These are phyloP conservation scores for Acanthurus leucopareius DNA, from an alignment of 2,797 vertebrate species.

Conservation along the genomic window DNA sequence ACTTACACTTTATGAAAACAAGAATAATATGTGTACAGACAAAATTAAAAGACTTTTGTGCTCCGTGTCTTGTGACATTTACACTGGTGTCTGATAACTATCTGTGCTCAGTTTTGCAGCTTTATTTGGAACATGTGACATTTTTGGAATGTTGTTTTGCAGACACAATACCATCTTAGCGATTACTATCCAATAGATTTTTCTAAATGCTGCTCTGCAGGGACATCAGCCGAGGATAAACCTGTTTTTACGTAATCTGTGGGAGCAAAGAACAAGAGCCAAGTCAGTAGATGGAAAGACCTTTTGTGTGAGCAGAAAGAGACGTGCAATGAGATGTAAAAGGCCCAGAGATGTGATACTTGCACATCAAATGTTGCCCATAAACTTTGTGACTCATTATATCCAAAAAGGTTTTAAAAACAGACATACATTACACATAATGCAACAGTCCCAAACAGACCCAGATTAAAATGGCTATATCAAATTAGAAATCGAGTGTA, in stretches of 20 bases:
- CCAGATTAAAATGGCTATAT: not conserved
- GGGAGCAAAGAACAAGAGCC: not conserved
- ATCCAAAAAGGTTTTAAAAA: not conserved
- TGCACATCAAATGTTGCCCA: conserved; percentile 2
- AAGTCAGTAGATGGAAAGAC: conserved; percentile 24
- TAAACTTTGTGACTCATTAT: conserved; percentile 6
- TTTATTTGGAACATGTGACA: not conserved
- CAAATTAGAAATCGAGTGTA: too few relatives aligned
- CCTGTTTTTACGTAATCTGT: not conserved
- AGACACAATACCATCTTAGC: not conserved
- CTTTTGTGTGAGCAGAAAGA: conserved; percentile 28
- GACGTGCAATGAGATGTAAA: conserved; percentile 7
- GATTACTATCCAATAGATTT: not conserved
- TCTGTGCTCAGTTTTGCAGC: conserved; percentile 1
- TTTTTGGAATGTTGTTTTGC: not conserved
- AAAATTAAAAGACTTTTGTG: not conserved
- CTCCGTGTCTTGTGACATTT: not conserved
- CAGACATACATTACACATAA: not conserved
- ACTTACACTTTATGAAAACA: not conserved
- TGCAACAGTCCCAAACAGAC: not conserved
- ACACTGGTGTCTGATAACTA: not conserved
- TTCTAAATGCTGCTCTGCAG: not conserved
- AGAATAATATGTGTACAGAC: not conserved
- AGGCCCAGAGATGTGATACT: conserved; percentile 7
- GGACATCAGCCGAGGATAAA: not conserved